Evolutionary conservation across 2,888 invertebrate genomes (phyloP).

Genomic region (Tryphoninae sp.): DNA sequence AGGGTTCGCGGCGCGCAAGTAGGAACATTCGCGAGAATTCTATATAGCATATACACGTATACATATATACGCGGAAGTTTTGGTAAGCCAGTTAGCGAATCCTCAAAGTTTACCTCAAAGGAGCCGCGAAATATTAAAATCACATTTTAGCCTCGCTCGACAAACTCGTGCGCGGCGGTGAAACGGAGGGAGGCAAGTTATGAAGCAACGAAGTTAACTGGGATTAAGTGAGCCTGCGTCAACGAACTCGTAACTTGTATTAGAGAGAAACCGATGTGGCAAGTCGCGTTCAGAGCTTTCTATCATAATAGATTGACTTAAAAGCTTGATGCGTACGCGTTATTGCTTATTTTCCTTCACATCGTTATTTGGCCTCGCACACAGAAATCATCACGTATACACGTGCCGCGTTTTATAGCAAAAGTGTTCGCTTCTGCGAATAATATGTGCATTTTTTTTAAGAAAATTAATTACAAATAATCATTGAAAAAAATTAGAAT

Average conservation of each 20-base stretch:
- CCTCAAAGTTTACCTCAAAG: constrained; percentile 75
- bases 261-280: constrained; percentile 43
- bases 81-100: constrained; percentile 77
- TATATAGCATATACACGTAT: constrained; percentile 29
- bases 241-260: constrained; percentile 70
- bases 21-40: constrained; percentile 63
- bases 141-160: constrained; percentile 75
- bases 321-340: constrained; percentile 33
- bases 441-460: background rate
- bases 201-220: constrained; percentile 73
- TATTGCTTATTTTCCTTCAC: background rate
- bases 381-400: background rate
- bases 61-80: constrained; percentile 47
- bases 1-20: constrained; percentile 60
- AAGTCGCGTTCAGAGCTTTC: constrained; percentile 28
- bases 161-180: constrained; percentile 56
- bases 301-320: constrained; percentile 56
- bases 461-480: background rate
- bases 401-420: background rate
- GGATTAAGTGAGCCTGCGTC: constrained; percentile 75
- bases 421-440: background rate
- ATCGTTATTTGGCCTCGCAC: background rate
- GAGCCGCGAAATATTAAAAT: constrained; percentile 79
- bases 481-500: background rate
- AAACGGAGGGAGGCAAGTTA: constrained; percentile 52